Percentiles rank a stretch among this genome's conserved stretches.
phyloP scores from a whole-genome alignment of 2,797 vertebrate species.

The Hybognathus amarus region DNA sequence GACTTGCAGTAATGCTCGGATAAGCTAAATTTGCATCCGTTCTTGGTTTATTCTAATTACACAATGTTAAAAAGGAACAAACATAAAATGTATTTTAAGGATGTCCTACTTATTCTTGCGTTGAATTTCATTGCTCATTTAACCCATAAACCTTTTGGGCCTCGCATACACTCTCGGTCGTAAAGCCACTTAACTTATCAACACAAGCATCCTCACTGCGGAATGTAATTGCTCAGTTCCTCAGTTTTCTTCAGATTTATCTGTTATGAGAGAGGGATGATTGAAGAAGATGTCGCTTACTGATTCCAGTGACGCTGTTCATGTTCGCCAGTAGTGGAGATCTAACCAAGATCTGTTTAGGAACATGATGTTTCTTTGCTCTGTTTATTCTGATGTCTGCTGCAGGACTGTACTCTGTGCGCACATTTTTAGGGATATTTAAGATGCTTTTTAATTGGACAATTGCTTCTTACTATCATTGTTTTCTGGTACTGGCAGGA shows the following conservation, averaged over 20 bases:
- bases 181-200: background rate
- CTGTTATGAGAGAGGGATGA: background rate
- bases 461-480: background rate
- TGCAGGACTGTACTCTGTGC: background rate
- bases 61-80: background rate
- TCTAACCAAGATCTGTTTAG: slow-evolving; percentile 2
- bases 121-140: slow-evolving; percentile 21
- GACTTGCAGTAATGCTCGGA: background rate
- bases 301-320: background rate
- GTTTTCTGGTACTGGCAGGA: background rate
- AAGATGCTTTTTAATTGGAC: background rate
- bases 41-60: background rate
- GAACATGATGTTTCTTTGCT: slow-evolving; percentile 21
- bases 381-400: slow-evolving; percentile 14
- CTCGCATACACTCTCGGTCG: background rate
- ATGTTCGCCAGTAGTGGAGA: background rate
- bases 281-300: background rate
- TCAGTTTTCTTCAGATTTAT: slow-evolving; percentile 9
- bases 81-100: background rate
- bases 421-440: background rate
- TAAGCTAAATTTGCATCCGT: background rate
- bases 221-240: slow-evolving; percentile 30
- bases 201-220: slow-evolving; percentile 5
- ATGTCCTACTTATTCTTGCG: background rate
- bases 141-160: background rate